Percentiles rank a stretch among this genome's conserved stretches.
These are phyloP conservation scores for Panopea generosa DNA, from an alignment of 2,888 invertebrate species.

Conservation along the genomic window DNA sequence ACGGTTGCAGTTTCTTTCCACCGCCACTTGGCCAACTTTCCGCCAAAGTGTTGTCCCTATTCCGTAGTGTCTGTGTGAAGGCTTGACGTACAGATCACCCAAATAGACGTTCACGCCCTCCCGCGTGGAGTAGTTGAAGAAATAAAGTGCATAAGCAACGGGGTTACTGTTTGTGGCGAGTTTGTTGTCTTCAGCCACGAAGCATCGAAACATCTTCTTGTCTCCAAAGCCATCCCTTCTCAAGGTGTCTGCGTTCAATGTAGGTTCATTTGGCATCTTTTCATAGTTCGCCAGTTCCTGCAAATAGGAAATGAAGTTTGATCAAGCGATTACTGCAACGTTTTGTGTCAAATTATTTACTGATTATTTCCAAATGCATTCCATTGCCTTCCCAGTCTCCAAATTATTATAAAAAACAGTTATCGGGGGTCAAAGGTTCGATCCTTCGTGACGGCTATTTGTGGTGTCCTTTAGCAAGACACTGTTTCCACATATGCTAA, in stretches of 20 bases:
- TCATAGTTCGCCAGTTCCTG: slow-evolving; percentile 74
- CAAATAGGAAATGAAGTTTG: too few species aligned
- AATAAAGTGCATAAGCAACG: slow-evolving; percentile 93
- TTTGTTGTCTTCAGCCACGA: slow-evolving; percentile 88
- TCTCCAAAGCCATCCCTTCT: slow-evolving; percentile 91
- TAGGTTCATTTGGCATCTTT: slow-evolving; percentile 69
- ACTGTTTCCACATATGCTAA: too few species aligned
- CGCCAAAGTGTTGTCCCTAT: slow-evolving; percentile 90
- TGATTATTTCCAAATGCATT: too few species aligned
- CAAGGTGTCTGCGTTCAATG: slow-evolving; percentile 86
- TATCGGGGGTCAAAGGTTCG: too few species aligned
- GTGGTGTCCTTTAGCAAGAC: too few species aligned
- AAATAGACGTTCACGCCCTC: slow-evolving; percentile 92
- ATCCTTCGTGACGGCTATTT: too few species aligned
- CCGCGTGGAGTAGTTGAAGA: slow-evolving; percentile 94
- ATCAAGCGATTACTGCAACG: too few species aligned
- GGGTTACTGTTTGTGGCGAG: slow-evolving; percentile 77
- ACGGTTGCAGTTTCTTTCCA: slow-evolving; percentile 55
- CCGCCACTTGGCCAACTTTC: slow-evolving; percentile 87
- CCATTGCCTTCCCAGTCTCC: too few species aligned
- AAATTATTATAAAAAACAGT: too few species aligned
- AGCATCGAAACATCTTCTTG: slow-evolving; percentile 90
- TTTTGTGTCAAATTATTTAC: too few species aligned
- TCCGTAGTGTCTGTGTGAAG: slow-evolving; percentile 88
- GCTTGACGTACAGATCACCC: slow-evolving; percentile 94